Percentiles rank a stretch among this genome's conserved stretches.
Conservation (phyloP, 2,113 vertebrate species). For the Periophthalmodon schlosseri region DNA sequence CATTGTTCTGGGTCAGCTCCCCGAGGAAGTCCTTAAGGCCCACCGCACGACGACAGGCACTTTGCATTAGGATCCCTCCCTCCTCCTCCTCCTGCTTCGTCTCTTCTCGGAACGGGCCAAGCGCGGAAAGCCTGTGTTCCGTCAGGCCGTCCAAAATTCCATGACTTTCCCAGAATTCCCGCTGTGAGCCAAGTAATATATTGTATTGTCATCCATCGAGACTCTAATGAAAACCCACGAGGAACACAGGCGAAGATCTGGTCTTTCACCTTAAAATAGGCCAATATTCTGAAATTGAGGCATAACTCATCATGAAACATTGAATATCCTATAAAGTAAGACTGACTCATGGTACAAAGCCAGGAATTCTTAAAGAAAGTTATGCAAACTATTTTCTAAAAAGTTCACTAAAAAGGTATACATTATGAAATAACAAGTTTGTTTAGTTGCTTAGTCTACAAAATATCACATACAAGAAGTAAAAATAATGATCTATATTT, state of each 20-base stretch:
- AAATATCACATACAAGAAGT: neutral
- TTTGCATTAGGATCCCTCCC: slow-evolving; percentile 29
- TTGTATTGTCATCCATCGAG: slow-evolving; percentile 67
- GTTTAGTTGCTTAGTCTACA: too few species aligned
- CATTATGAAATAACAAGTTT: too few species aligned
- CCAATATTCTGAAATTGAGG: neutral
- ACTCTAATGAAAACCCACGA: slow-evolving; percentile 67
- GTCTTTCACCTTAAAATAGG: slow-evolving; percentile 19
- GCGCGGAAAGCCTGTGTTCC: slow-evolving; percentile 76
- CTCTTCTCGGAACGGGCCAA: slow-evolving; percentile 46
- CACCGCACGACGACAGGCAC: slow-evolving; percentile 28
- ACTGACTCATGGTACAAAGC: neutral
- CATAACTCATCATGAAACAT: neutral
- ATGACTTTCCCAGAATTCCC: slow-evolving; percentile 74
- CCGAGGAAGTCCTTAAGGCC: slow-evolving; percentile 49
- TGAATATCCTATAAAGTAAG: neutral
- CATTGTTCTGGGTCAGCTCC: slow-evolving; percentile 68
- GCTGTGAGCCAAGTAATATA: slow-evolving; percentile 70
- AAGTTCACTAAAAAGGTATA: too few species aligned
- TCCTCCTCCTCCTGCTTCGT: slow-evolving; percentile 18
- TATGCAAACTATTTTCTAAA: neutral
- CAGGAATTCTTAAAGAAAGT: neutral
- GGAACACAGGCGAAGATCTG: slow-evolving; percentile 44
- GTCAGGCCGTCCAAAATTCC: slow-evolving; percentile 77
- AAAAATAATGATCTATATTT: neutral